A percentile compares a stretch with the other conserved stretches of the same genome.
Evolutionary conservation across 30 jellyfish, hydroid and myxozoan genomes (phyloP).

Genomic region (Turritopsis dohrnii): DNA sequence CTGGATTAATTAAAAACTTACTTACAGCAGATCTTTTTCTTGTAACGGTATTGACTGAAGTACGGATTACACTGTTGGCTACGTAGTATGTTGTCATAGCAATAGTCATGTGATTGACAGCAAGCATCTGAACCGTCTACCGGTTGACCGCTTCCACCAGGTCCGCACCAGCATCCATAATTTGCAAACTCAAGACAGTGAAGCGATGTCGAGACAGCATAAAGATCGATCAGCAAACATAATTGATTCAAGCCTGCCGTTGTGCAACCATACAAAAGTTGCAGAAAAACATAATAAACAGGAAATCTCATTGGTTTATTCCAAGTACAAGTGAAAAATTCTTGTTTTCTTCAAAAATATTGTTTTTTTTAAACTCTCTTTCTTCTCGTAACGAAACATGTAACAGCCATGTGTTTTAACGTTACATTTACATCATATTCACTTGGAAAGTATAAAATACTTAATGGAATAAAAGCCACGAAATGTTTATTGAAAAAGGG

Average conservation of each 20-base stretch:
- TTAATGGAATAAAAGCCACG: too few species aligned
- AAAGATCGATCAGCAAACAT: constrained; percentile 70
- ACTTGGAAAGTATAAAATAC: too few species aligned
- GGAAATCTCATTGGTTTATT: neutral
- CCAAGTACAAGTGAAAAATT: too few species aligned
- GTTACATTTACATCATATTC: too few species aligned
- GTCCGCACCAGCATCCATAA: constrained; percentile 99
- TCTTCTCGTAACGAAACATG: too few species aligned
- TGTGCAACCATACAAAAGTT: neutral
- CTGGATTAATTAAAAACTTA: neutral
- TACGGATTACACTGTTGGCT: constrained; percentile 66
- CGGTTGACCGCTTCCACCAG: constrained; percentile 94
- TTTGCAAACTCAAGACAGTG: constrained; percentile 75
- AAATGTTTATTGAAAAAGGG: too few species aligned
- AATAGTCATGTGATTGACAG: constrained; percentile 81
- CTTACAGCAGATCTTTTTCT: constrained; percentile 77
- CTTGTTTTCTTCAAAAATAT: neutral
- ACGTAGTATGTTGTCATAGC: constrained; percentile 55
- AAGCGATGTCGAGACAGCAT: constrained; percentile 28
- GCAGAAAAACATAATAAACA: neutral
- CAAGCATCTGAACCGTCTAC: constrained; percentile 79
- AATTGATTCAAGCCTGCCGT: constrained; percentile 24
- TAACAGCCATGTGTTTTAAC: too few species aligned
- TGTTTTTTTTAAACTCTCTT: neutral
- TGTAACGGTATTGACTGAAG: constrained; percentile 46